Percentiles rank a stretch among this genome's conserved stretches.
Evolutionary conservation across 2,113 vertebrate species (phyloP).

Genomic region (Amblyornis subalaris): DNA sequence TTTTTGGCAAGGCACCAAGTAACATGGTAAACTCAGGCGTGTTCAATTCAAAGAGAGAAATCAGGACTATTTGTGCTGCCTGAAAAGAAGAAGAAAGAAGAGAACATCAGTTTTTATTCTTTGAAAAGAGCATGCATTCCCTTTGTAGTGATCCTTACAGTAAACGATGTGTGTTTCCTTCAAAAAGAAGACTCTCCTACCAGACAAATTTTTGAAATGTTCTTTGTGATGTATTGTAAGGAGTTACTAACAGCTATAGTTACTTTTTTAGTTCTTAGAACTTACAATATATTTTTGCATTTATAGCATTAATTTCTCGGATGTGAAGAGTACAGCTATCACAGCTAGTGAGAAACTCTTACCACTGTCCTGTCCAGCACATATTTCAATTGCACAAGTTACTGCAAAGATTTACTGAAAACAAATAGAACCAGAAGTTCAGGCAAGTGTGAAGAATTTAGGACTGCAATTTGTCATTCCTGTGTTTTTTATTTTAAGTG

Average conservation of each 20-base stretch:
- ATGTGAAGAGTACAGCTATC: background rate
- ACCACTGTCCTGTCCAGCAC: background rate
- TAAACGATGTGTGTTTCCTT: background rate
- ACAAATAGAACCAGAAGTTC: background rate
- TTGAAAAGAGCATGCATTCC: background rate
- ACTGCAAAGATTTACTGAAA: background rate
- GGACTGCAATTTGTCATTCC: background rate
- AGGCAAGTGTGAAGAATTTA: background rate
- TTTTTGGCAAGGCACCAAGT: slow-evolving; percentile 97
- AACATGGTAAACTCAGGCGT: slow-evolving; percentile 99
- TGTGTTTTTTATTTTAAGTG: background rate
- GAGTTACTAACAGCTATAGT: background rate
- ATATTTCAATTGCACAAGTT: background rate
- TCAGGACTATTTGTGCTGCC: slow-evolving; percentile 96
- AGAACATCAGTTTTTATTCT: background rate
- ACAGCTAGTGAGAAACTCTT: background rate
- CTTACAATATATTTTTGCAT: background rate
- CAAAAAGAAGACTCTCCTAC: background rate
- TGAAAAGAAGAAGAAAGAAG: slow-evolving; percentile 50
- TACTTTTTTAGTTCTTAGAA: background rate
- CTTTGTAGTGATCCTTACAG: background rate
- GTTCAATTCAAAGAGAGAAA: slow-evolving; percentile 95
- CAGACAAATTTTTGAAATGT: background rate
- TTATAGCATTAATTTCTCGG: background rate
- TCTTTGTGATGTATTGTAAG: background rate